phyloP scores from a whole-genome alignment of 2,888 invertebrate species.

The Agrochola macilenta region DNA sequence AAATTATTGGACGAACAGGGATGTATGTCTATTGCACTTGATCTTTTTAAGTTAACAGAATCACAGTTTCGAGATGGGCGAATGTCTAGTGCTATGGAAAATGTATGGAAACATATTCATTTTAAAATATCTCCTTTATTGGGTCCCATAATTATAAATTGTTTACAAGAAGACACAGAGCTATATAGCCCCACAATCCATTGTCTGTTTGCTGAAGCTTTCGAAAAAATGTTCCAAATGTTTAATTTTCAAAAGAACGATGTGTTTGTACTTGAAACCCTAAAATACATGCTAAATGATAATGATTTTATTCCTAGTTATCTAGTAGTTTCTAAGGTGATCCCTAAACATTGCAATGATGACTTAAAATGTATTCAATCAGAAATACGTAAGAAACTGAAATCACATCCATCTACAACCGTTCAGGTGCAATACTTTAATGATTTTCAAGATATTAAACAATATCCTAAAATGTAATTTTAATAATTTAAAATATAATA shows the following conservation, averaged over 20 bases:
- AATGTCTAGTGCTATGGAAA: neutral
- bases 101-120: constrained; percentile 59
- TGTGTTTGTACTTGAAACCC: no score
- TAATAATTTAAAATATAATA: no score
- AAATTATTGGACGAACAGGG: constrained; percentile 54
- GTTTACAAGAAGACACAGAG: constrained; percentile 64
- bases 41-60: neutral
- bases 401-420: constrained; percentile 63
- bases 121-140: constrained; percentile 57
- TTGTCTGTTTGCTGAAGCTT: no score
- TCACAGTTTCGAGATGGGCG: constrained; percentile 37
- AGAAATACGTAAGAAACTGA: constrained; percentile 26
- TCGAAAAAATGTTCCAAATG: no score
- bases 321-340: constrained; percentile 16
- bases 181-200: constrained; percentile 14
- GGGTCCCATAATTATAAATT: constrained; percentile 51
- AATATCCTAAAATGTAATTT: no score
- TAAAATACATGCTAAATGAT: constrained; percentile 12
- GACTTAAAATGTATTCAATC: constrained; percentile 5
- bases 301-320: constrained; percentile 25
- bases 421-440: no score
- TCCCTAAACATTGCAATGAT: neutral
- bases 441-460: no score
- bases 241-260: no score
- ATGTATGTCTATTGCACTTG: neutral